Percentiles rank a stretch among this genome's conserved stretches.
These are phyloP conservation scores for Mesoclemmys tuberculata DNA, from an alignment of 2,113 vertebrate species.

Conservation along the genomic window DNA sequence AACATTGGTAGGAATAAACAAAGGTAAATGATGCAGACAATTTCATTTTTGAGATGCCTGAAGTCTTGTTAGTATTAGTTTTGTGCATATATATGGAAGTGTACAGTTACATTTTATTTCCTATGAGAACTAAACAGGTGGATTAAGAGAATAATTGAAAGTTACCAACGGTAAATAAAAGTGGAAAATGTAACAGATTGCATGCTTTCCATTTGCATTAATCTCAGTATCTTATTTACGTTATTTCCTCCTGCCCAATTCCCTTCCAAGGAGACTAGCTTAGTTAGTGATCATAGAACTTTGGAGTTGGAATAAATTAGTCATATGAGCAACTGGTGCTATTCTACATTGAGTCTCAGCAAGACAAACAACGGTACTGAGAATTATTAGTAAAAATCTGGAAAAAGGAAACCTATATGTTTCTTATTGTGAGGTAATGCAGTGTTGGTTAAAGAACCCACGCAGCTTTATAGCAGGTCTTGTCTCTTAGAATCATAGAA, in stretches of 20 bases:
- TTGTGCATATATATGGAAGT: neutral
- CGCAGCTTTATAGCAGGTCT: neutral
- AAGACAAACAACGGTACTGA: neutral
- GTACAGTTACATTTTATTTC: neutral
- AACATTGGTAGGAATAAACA: neutral
- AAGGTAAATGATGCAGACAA: neutral
- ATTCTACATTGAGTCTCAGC: neutral
- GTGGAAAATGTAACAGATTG: neutral
- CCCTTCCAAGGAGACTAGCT: neutral
- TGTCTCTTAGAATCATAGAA: too few species aligned
- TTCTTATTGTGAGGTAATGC: too few species aligned
- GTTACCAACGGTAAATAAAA: neutral
- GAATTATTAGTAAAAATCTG: accelerated
- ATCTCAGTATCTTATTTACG: neutral
- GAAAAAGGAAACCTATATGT: accelerated
- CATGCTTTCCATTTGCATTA: neutral
- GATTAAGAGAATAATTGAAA: neutral
- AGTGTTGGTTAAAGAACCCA: neutral
- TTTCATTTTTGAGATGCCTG: neutral
- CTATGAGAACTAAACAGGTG: neutral
- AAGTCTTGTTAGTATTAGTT: neutral
- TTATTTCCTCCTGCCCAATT: neutral
- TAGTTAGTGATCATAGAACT: neutral
- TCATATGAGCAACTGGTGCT: neutral
- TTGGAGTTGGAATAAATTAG: neutral